Conservation (phyloP, 2,888 invertebrate genomes). For the Drosophila conformis region DNA sequence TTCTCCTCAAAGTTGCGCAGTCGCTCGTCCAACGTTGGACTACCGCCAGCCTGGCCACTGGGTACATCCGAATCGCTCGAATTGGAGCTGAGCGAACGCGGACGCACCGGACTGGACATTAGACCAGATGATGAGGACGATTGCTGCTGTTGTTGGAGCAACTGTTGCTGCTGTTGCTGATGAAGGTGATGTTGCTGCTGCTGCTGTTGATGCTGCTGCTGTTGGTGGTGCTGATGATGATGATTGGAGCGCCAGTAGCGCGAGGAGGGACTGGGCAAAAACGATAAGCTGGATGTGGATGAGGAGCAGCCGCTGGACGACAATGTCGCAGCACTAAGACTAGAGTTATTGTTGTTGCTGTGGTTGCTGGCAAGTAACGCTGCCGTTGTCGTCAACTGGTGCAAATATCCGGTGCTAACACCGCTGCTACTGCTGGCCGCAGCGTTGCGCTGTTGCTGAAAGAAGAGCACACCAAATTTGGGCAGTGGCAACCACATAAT, state of each 20-base stretch:
- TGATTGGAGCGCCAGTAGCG: conserved; percentile 79
- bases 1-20: conserved; percentile 96
- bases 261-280: conserved; percentile 70
- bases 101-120: conserved; percentile 87
- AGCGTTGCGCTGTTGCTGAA: conserved; percentile 73
- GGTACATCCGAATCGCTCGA: conserved; percentile 89
- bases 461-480: conserved; percentile 92
- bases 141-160: conserved; percentile 22
- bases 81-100: conserved; percentile 91
- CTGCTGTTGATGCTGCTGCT: conserved; percentile 50
- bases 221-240: conserved; percentile 66
- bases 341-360: conserved; percentile 82
- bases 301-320: conserved; percentile 67
- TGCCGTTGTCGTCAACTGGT: conserved; percentile 48
- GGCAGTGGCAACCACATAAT: conserved; percentile 94
- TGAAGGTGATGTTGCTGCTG: conserved; percentile 52
- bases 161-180: conserved; percentile 44
- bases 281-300: conserved; percentile 59
- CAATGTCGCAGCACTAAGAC: conserved; percentile 73
- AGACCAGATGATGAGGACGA: conserved; percentile 85
- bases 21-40: conserved; percentile 94
- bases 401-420: conserved; percentile 50
- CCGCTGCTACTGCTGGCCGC: conserved; percentile 21
- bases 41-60: conserved; percentile 86
- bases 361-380: conserved; percentile 30